Conservation (phyloP, 1,140 invertebrate species). For the Metaphire vulgaris region DNA sequence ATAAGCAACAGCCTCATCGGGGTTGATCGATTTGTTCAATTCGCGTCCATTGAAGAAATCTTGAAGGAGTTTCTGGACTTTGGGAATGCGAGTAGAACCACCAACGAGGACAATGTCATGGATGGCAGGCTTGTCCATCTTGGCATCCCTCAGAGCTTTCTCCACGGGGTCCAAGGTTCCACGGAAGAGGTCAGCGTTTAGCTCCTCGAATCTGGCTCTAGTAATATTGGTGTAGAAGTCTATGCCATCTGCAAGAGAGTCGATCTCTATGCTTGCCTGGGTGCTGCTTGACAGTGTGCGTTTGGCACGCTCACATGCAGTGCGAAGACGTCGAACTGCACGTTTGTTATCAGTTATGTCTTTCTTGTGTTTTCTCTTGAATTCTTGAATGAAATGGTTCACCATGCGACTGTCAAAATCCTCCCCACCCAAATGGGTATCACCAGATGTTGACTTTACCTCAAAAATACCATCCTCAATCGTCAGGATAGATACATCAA, state of each 20-base stretch:
- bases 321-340: constrained; percentile 79
- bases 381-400: constrained; percentile 90
- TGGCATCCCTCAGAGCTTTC: constrained; percentile 85
- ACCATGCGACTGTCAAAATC: too few relatives aligned
- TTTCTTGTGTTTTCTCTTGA: constrained; percentile 95
- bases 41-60: constrained; percentile 90
- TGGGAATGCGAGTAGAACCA: constrained; percentile 95
- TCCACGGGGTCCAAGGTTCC: constrained; percentile 89
- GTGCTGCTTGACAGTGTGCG: constrained; percentile 86
- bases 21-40: constrained; percentile 73
- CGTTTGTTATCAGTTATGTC: constrained; percentile 83
- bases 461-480: constrained; percentile 80
- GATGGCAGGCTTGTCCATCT: constrained; percentile 82
- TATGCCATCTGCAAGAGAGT: constrained; percentile 88
- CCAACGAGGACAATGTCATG: constrained; percentile 95
- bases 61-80: constrained; percentile 71
- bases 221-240: constrained; percentile 95
- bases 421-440: too few relatives aligned
- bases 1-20: constrained; percentile 81
- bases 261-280: constrained; percentile 70
- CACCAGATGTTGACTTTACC: too few relatives aligned
- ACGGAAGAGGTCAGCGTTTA: constrained; percentile 82
- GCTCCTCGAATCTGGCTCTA: constrained; percentile 61
- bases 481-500: constrained; percentile 88
- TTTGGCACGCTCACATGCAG: constrained; percentile 92